Conservation (phyloP, 2,888 invertebrate genomes). For the Caenorhabditis sp. region DNA sequence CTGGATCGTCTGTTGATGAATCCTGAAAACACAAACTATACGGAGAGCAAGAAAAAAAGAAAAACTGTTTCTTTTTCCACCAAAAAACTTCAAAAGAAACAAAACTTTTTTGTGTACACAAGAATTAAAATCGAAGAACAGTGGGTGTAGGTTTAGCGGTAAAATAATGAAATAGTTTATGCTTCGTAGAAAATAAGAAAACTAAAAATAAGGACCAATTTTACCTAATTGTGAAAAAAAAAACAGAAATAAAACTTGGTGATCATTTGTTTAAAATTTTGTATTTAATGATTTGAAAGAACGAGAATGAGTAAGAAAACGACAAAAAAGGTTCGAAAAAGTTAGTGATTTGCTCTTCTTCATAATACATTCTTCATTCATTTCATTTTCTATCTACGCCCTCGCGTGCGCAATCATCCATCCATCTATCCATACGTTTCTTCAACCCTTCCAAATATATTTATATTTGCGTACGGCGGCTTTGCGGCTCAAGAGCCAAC, state of each 20-base stretch:
- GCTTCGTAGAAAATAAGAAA: no score
- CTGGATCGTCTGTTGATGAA: constrained; percentile 22
- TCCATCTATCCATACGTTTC: no score
- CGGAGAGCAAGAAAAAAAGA: not conserved
- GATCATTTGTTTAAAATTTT: no score
- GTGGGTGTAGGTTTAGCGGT: not conserved
- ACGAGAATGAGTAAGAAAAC: not conserved
- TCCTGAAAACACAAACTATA: not conserved
- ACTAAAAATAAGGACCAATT: no score
- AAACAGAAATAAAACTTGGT: no score
- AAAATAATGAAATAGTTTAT: no score
- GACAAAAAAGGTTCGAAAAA: not conserved
- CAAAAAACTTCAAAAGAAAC: not conserved
- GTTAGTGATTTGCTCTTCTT: no score
- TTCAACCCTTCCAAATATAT: not conserved
- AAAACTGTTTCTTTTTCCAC: not conserved
- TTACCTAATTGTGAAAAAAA: no score
- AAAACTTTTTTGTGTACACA: not conserved
- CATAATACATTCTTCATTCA: not conserved
- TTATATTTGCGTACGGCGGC: not conserved
- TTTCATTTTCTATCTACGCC: not conserved
- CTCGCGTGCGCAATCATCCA: not conserved
- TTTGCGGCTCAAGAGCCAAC: not conserved
- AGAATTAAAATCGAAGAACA: not conserved
- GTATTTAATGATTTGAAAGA: not conserved